Evolutionary conservation across 2,888 invertebrate species (phyloP), one percentile per base, ranked within the genome.

Genomic region (Spisula solida): DNA sequence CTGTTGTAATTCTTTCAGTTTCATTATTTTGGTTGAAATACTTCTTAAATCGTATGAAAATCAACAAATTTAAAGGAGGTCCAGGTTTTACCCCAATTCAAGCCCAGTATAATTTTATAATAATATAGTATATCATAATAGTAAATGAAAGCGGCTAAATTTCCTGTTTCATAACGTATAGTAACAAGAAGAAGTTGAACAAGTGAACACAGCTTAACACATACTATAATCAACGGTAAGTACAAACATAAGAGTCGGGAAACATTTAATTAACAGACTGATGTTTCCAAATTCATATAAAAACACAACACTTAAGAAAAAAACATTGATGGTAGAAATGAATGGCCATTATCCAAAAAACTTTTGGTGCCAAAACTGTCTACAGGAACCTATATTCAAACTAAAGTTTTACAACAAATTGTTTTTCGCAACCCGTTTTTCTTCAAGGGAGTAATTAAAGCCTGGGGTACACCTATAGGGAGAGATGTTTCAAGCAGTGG

Each of bases 391-490:
- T 75, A 75, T 75, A 34, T 75, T 75, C 75, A 75, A 75, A 75
- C 75, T 31, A 75, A 75, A 75, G 75, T 75, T 75, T 75, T 75
- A 75, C 75, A 75, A 31, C 34, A 75, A 75, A 75, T 75, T 75
- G 75, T 75, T 75, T 75, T 75, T 75, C 34, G 31, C 75, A 75
- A 75, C 75, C 2, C 12, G 60, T 60, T 31, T 31, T 75, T 34
- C 75, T 75, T 31, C 31, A 31, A 34, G 34, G 75, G 75, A 75
- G 60, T 75, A 75, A 75, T 75, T 75, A 75, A 75, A 75, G 29
- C 25, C 75, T 75, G 16, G 0, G 34, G 75, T 75, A 75, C 16
- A 34, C 29, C 75, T 31, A 41, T 41, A 75, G 60, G 60, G 60
- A 66, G 20, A 66, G 60, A 66, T 66, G 60, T 1, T 66, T 25